Evolutionary conservation across 2,113 vertebrate genomes (phyloP).

Genomic region (Oenanthe oenanthe): DNA sequence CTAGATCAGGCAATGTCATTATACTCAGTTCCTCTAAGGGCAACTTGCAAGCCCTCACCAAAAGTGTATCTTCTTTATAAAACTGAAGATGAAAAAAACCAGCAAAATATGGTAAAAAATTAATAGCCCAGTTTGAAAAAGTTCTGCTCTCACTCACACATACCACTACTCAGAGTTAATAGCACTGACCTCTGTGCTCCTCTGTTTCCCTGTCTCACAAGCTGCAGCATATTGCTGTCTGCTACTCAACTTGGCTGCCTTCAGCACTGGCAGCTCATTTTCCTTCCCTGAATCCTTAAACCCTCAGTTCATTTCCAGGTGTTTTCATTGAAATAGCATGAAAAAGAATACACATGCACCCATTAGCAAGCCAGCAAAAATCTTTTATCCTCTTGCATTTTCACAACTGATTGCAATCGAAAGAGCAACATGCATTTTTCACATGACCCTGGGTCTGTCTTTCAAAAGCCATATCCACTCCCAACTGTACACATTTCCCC

Average conservation of each 20-base stretch:
- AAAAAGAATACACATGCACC: neutral
- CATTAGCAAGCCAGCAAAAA: neutral
- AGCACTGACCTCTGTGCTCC: slow-evolving; percentile 37
- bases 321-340: neutral
- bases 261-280: slow-evolving; percentile 4
- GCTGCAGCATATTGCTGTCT: neutral
- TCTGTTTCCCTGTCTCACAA: neutral
- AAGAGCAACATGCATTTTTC: neutral
- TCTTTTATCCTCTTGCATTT: neutral
- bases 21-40: neutral
- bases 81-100: neutral
- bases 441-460: neutral
- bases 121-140: neutral
- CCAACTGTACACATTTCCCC: neutral
- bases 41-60: neutral
- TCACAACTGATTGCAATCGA: neutral
- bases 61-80: neutral
- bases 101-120: slow-evolving; percentile 1
- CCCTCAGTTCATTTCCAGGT: neutral
- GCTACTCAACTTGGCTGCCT: neutral
- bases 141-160: neutral
- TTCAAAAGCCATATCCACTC: neutral
- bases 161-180: neutral
- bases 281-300: neutral
- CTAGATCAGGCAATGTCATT: neutral